phyloP scores from a whole-genome alignment of 2,888 invertebrate species.

The Papilio elwesi region DNA sequence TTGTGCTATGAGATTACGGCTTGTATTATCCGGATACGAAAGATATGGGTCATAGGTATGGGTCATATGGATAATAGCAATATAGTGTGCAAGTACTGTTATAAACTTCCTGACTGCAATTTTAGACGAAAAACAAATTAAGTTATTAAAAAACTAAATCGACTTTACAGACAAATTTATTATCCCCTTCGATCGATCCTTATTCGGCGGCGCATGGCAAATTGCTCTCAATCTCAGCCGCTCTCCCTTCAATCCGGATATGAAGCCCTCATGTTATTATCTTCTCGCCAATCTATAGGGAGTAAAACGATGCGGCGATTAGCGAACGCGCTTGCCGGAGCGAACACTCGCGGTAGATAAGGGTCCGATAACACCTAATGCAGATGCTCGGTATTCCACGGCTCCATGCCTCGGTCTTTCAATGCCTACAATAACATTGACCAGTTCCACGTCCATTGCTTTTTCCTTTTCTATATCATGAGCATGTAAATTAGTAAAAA shows the following conservation, averaged over 20 bases:
- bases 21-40: not conserved
- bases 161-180: constrained; percentile 19
- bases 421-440: constrained; percentile 41
- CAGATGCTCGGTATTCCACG: constrained; percentile 49
- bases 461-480: constrained; percentile 54
- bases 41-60: not conserved
- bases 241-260: constrained; percentile 67
- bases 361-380: constrained; percentile 64
- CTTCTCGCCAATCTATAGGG: constrained; percentile 67
- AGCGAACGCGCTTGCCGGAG: constrained; percentile 68
- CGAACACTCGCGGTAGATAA: constrained; percentile 65
- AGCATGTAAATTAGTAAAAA: constrained; percentile 60
- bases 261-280: constrained; percentile 71
- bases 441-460: constrained; percentile 61
- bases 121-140: not conserved
- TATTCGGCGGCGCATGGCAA: constrained; percentile 70
- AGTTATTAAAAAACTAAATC: constrained; percentile 3
- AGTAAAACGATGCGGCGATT: constrained; percentile 72
- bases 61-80: not conserved
- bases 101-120: not conserved
- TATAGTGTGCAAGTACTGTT: not conserved
- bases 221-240: constrained; percentile 70
- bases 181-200: constrained; percentile 49
- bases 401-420: constrained; percentile 36
- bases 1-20: constrained; percentile 14